Evolutionary conservation across 2,113 vertebrate species (phyloP), one percentile per base, ranked within the genome.

Genomic region (Polypterus bichir): DNA sequence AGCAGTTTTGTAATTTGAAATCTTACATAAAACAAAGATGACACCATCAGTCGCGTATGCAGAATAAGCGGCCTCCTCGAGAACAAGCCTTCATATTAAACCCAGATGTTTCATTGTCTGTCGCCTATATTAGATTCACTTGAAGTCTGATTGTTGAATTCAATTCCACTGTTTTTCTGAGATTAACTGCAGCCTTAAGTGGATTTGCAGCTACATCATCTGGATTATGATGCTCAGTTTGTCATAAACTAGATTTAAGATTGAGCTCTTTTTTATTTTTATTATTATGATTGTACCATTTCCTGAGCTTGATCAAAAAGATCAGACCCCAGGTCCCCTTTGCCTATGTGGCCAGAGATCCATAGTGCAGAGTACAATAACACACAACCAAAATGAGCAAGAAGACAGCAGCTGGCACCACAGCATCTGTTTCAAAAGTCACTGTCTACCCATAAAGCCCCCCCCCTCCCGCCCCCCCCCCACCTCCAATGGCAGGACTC

Each of bases 171-270:
- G 46, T 59, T 27, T 48, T 65, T 62, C 47, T 3, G 52, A 65
- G 70, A 60, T 71, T 74, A 72, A 49, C 5, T 60, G 63, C 62
- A 63, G 67, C 71, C 68, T 71, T 72, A 73, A 79, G 70, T 72
- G 69, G 73, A 77, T 80, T 71, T 66, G 57, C 59, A 61, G 51
- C 61, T 71, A 65, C 74, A 70, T 79, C 79, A 73, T 75, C 54
- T 60, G 75, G 73, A 80, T 79, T 68, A 72, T 64, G 62, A 56
- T 52, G 65, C 65, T 63, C 48, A 61, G 62, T 71, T 69, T 73
- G 71, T 74, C 71, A 72, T 69, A 63, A 68, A 66, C 66, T 67
- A 74, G 53, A 63, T 59, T 5, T 45, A 27, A 60, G 59, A 51
- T 46, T 58, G 56, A 63, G 66, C 74, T 81, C 79, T 58, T 78